Percentiles rank a stretch among this genome's conserved stretches.
These are phyloP conservation scores for Ostrea edulis DNA, from an alignment of 1,140 invertebrate species.

Conservation along the genomic window DNA sequence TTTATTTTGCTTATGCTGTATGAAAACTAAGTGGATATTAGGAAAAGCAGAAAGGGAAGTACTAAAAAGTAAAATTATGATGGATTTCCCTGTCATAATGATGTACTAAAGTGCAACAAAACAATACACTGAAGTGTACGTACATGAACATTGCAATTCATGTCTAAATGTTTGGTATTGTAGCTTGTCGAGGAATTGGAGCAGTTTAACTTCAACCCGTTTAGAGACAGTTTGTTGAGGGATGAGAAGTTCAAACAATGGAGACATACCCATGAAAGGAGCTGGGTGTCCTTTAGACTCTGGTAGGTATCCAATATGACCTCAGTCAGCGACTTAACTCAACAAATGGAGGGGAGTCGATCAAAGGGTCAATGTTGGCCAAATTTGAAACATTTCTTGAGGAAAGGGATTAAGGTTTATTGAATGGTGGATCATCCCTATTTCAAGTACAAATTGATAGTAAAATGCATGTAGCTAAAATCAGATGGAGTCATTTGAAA, in stretches of 20 bases:
- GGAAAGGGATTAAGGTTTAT: background rate
- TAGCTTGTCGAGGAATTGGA: background rate
- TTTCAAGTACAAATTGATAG: background rate
- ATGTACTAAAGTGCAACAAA: too few species aligned
- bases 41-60: too few species aligned
- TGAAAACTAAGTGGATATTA: too few species aligned
- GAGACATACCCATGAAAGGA: background rate
- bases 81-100: too few species aligned
- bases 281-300: background rate
- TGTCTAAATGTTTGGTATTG: background rate
- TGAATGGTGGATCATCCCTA: too few species aligned
- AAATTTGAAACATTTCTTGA: background rate
- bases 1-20: too few species aligned
- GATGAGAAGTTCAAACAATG: background rate
- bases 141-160: background rate
- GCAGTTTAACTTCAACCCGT: background rate
- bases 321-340: too few species aligned
- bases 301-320: background rate
- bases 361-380: background rate
- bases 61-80: too few species aligned
- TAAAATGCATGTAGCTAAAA: background rate
- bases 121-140: background rate
- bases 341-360: too few species aligned
- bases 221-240: background rate
- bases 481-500: background rate